Evolutionary conservation across 1,140 invertebrate species (phyloP), one percentile per base, ranked within the genome.

Genomic region (Pararge aegeria): DNA sequence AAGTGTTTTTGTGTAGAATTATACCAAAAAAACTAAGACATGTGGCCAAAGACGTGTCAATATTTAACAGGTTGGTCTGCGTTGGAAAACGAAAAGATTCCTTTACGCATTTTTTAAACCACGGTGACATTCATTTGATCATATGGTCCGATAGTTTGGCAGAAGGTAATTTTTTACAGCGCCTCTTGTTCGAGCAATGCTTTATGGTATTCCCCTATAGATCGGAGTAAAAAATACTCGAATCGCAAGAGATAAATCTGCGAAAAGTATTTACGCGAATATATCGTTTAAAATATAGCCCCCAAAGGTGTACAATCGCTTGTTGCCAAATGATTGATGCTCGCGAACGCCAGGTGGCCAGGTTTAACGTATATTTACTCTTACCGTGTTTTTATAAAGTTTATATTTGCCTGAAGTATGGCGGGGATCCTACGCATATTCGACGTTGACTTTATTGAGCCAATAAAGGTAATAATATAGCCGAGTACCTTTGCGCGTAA

Each of bases 391-490:
- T 27, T 13, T 44, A 52, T 52, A 34, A 10, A 18, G 49, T 42
- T 18, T 59, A 52, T 19, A 12, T 52, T 44, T 0, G 5, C 34
- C n/a, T 52, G 49, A 10, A 44, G 7, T 12, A 7, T 30, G 10
- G n/a, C n/a, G 29, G 4, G 27, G 37, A 52, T 44, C n/a, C 40
- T 49, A 59, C 49, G 48, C 56, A 52, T 52, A 50, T 52, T 59
- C 13, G 24, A 52, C 49, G 16, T 37, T 40, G 56, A 52, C 48
- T 59, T 52, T 59, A 52, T 59, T 59, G 49, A 52, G 49, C 38
- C 49, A 50, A 59, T 52, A 52, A 52, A 51, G 56, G 49, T 44
- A 44, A 59, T 59, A 44, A 59, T 59, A 40, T 37, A 59, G 38
- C 44, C 38, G 34, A 44, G 48, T 42, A 50, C 38, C 53, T 7